phyloP scores from a whole-genome alignment of 2,113 vertebrate species.

The Leucopternis melanops region DNA sequence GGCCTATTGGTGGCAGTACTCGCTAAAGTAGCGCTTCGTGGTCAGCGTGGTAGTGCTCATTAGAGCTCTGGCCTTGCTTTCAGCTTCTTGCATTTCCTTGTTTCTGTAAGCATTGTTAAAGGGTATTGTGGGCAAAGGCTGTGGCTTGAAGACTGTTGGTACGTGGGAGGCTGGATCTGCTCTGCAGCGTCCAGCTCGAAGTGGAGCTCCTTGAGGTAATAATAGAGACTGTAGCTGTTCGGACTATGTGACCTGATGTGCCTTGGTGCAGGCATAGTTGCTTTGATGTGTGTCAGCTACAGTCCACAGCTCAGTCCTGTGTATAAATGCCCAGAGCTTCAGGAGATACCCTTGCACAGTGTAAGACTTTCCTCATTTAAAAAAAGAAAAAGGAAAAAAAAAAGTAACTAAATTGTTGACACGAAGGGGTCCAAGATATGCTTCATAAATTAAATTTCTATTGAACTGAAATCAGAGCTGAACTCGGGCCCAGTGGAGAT shows the following conservation, averaged over 20 bases:
- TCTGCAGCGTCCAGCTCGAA: neutral
- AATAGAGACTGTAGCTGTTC: neutral
- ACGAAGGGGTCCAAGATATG: neutral
- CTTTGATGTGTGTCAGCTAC: neutral
- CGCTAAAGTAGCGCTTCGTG: neutral
- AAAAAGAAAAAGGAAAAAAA: neutral
- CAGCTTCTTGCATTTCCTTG: neutral
- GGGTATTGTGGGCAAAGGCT: neutral
- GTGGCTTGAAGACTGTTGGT: neutral
- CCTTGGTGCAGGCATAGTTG: neutral
- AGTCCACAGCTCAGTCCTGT: neutral
- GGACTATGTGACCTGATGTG: neutral
- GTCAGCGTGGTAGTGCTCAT: neutral
- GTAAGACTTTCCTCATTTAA: neutral
- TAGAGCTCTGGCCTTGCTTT: neutral
- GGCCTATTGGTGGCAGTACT: constrained; percentile 7
- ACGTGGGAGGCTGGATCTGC: neutral
- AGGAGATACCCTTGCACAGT: neutral
- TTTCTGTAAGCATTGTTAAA: neutral
- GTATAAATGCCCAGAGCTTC: neutral
- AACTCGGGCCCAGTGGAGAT: neutral
- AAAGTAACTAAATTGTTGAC: neutral
- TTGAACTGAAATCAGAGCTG: neutral
- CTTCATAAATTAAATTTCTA: neutral
- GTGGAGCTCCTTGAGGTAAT: neutral